Conservation (phyloP, 2,888 invertebrate species). For the Eristalinus sepulchralis region DNA sequence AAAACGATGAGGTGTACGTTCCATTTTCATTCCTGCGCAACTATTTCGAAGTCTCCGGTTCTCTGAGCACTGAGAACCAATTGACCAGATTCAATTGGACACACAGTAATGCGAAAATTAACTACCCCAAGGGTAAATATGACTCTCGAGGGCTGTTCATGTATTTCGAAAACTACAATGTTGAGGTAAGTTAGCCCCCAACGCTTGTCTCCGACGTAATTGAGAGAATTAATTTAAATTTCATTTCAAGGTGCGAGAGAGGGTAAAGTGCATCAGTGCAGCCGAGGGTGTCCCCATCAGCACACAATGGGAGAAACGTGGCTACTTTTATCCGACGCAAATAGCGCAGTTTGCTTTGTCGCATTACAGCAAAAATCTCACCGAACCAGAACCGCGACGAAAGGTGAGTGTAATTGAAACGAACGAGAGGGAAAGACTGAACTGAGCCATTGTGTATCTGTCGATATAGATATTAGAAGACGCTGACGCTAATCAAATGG, state of each 20-base stretch:
- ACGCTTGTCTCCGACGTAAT: neutral
- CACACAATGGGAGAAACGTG: slow-evolving; percentile 97
- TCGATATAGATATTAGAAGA: slow-evolving; percentile 85
- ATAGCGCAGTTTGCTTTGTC: slow-evolving; percentile 98
- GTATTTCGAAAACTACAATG: slow-evolving; percentile 99
- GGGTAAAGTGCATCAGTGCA: slow-evolving; percentile 97
- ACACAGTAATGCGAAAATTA: slow-evolving; percentile 95
- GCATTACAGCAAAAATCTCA: slow-evolving; percentile 97
- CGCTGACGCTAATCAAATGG: slow-evolving; percentile 85
- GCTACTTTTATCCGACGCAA: slow-evolving; percentile 99
- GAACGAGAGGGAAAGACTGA: neutral
- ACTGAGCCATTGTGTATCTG: neutral
- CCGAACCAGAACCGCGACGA: slow-evolving; percentile 90
- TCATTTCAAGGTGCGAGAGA: slow-evolving; percentile 85
- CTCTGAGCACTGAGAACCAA: slow-evolving; percentile 82
- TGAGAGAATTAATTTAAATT: slow-evolving; percentile 13
- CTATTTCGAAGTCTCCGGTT: slow-evolving; percentile 97
- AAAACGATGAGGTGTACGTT: slow-evolving; percentile 92
- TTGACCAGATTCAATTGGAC: slow-evolving; percentile 95
- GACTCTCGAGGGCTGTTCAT: slow-evolving; percentile 95
- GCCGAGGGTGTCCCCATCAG: slow-evolving; percentile 96
- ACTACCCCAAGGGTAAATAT: slow-evolving; percentile 93
- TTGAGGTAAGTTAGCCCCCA: slow-evolving; percentile 85
- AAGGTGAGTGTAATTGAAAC: slow-evolving; percentile 77
- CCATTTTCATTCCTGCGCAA: slow-evolving; percentile 96